Percentiles rank a stretch among this genome's conserved stretches.
These are phyloP conservation scores for Drosophila ambigua DNA, from an alignment of 1,140 invertebrate genomes.

Conservation along the genomic window DNA sequence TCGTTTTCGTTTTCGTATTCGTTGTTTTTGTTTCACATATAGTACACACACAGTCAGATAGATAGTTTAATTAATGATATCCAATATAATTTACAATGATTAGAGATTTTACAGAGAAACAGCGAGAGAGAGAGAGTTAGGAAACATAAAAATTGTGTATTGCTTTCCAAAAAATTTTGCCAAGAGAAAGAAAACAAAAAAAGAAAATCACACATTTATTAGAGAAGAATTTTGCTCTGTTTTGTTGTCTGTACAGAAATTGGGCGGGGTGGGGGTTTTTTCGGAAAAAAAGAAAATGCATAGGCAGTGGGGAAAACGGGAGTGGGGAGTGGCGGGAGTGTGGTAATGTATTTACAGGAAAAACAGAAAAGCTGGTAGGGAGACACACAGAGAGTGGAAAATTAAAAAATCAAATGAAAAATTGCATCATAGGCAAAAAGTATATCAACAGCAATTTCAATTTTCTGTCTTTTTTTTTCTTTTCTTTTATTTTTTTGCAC, in stretches of 20 bases:
- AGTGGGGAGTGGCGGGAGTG: background rate
- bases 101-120: constrained; percentile 15
- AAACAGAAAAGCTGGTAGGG: constrained; percentile 38
- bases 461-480: constrained; percentile 64
- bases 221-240: constrained; percentile 35
- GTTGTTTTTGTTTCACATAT: constrained; percentile 42
- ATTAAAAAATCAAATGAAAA: constrained; percentile 72
- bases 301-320: constrained; percentile 16
- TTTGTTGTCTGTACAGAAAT: constrained; percentile 65
- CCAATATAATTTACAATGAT: constrained; percentile 59
- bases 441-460: constrained; percentile 78
- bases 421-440: constrained; percentile 83
- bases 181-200: constrained; percentile 46
- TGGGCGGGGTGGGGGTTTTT: constrained; percentile 10
- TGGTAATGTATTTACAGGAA: constrained; percentile 69
- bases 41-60: constrained; percentile 40
- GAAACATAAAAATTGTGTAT: constrained; percentile 51
- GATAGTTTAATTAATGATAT: constrained; percentile 54
- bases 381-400: constrained; percentile 59
- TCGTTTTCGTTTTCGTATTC: constrained; percentile 16
- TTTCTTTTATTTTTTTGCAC: constrained; percentile 36
- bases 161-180: constrained; percentile 64
- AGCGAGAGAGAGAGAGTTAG: constrained; percentile 9
- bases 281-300: constrained; percentile 14
- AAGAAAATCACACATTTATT: constrained; percentile 45